Base-by-base conservation (phyloP, 2,113 vertebrate species). In the Boulengeromyrus knoepffleri region DNA sequence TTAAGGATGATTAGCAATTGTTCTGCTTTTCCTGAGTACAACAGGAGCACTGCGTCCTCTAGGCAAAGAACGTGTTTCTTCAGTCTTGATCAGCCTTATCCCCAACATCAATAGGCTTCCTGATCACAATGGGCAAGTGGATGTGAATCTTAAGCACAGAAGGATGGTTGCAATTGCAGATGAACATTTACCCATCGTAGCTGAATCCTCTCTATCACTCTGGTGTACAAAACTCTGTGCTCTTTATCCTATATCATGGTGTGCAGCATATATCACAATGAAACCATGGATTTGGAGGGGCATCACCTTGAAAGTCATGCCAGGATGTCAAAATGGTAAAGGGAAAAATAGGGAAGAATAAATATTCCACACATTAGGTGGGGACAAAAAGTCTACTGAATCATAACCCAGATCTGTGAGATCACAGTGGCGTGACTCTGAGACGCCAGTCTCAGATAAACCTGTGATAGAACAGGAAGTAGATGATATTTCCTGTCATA, bases 31-130 rank as follows among this genome's bases (percentile, higher is more conserved):
- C 70, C 47, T 10, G 27, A 31, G 27, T 31, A 80, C 6, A 21
- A 31, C 27, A 15, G 88, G 15, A 21, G n/a, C 46, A 8, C 24
- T 21, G 2, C 1, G 13, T 47, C 46, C 88, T 13, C 6, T 24
- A 12, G 91, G 91, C 27, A 70, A 89, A 58, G 92, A 90, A 92
- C 39, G n/a, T 42, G 47, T 92, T 92, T 91, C 62, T n/a, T 62
- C 49, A n/a, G 39, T 88, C 86, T 42, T 24, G n/a, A 80, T 83
- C 87, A 7, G 70, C 92, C 92, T 93, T 93, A 27, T 90, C 94
- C 90, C 91, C 42, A 90, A 93, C 94, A 93, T 95, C 93, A 94
- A 93, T 94, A 92, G 89, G 50, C 47, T 27, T 24, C 47, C 84
- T 86, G 90, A 91, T 91, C 90, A 87, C n/a, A 19, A 36, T 53